Evolutionary conservation across 53 echinoderm and acorn worm species (phyloP), one percentile per base, ranked within the genome.

Genomic region (Pentamera pediparva): DNA sequence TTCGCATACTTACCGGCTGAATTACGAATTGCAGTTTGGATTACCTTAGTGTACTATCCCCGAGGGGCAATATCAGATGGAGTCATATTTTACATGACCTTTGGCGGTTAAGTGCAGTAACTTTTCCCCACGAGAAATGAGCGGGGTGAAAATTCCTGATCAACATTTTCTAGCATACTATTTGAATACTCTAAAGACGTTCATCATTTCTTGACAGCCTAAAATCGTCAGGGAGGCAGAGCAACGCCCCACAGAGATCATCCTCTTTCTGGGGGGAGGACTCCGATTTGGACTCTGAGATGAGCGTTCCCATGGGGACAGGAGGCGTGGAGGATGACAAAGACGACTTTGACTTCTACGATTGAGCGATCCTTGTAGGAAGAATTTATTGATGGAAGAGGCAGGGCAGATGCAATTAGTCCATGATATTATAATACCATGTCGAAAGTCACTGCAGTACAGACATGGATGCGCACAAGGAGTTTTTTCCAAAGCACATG

Each of bases 271-370:
- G 95, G 95, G 95, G 93, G 0, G 86, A 89, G 22, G 95, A 89
- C 38, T 94, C 95, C 12, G 95, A 94, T 58, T 76, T 93, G 62
- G 93, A 93, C 45, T 94, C 95, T 15, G 95, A 92, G 78, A 89
- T 90, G 85, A 85, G 82, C 22, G 90, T 87, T 55, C 95, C 87
- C 76, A 90, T 90, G 90, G 95, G 95, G 58, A 93, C 89, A 50
- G 87, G 81, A 9, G 79, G 62, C 11, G 37, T 62, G 43, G 90
- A 90, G 28, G 95, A 90, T 32, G 84, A 84, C 28, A 89, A 87
- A 62, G 95, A 94, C 39, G 95, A 94, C 56, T 94, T 94, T 82
- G 95, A 94, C 59, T 94, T 94, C 62, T 94, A 94, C 56, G 95
- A 94, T 36, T 93, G 58, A 57, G 25, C 1, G 0, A 9, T 53